Evolutionary conservation across 37 sponge, comb jelly and placozoan species (phyloP).

Genomic region (Ephydatia muelleri): DNA sequence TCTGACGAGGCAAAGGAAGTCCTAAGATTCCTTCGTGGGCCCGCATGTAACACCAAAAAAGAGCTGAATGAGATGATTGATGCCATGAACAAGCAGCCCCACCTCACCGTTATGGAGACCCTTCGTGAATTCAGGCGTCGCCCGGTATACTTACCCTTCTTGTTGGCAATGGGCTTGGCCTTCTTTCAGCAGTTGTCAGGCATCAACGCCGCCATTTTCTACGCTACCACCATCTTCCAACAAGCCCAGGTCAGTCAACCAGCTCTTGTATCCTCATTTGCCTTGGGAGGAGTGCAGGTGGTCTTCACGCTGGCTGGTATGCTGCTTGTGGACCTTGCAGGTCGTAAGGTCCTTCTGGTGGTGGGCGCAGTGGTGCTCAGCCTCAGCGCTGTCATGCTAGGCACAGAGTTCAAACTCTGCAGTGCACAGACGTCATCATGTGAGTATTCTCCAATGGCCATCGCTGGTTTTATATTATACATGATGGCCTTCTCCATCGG

Average conservation of each 20-base stretch:
- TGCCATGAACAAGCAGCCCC: constrained; percentile 3
- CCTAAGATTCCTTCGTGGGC: constrained; percentile 57
- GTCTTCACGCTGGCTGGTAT: constrained; percentile 35
- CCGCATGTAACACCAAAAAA: background rate
- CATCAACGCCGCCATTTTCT: constrained; percentile 36
- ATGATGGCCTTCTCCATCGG: constrained; percentile 59
- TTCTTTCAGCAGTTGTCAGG: constrained; percentile 61
- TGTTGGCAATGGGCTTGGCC: constrained; percentile 27
- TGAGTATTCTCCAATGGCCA: constrained; percentile 37
- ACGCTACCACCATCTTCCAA: constrained; percentile 33
- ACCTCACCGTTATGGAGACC: background rate
- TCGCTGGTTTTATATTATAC: constrained; percentile 46
- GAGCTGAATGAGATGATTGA: constrained; percentile 45
- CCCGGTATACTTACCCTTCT: constrained; percentile 6
- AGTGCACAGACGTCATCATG: background rate
- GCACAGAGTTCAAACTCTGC: constrained; percentile 11
- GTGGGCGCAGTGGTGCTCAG: constrained; percentile 41
- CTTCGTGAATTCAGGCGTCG: constrained; percentile 21
- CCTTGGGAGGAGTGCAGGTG: constrained; percentile 31
- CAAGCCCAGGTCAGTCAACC: constrained; percentile 16
- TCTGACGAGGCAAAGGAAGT: constrained; percentile 10
- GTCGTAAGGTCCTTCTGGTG: constrained; percentile 65
- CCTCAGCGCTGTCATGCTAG: constrained; percentile 30
- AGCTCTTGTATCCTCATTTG: background rate
- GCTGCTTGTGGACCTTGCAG: constrained; percentile 55